A percentile compares a stretch with the other conserved stretches of the same genome.
Evolutionary conservation across 92 coral and sea anemone genomes (phyloP).

Genomic region (Desmophyllum pertusum): DNA sequence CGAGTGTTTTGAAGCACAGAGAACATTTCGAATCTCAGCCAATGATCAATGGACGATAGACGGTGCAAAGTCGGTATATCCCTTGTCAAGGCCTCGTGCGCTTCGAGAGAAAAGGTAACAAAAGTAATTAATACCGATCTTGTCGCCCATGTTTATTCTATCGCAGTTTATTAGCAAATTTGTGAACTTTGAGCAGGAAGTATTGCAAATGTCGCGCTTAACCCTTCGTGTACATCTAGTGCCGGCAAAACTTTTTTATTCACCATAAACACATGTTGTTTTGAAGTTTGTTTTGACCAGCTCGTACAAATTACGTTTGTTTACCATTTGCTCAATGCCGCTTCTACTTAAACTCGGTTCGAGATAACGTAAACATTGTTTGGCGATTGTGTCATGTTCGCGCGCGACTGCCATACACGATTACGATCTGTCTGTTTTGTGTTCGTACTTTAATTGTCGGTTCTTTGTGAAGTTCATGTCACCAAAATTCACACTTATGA

Average conservation of each 20-base stretch:
- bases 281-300: slow-evolving; percentile 15
- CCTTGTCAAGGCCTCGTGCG: background rate
- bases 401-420: background rate
- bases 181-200: slow-evolving; percentile 15
- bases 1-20: background rate
- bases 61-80: background rate
- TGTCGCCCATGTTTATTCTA: background rate
- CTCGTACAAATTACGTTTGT: slow-evolving; percentile 1
- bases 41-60: background rate
- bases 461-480: background rate
- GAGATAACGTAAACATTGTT: slow-evolving; percentile 6
- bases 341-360: slow-evolving; percentile 20
- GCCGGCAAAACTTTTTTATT: background rate
- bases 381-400: background rate
- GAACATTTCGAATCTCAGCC: background rate
- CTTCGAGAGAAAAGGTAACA: background rate
- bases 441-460: background rate
- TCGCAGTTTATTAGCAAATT: slow-evolving; percentile 4
- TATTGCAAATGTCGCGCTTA: slow-evolving; percentile 6
- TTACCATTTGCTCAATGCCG: slow-evolving; percentile 15
- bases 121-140: slow-evolving; percentile 13
- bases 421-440: slow-evolving; percentile 8
- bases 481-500: background rate
- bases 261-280: background rate
- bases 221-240: background rate